Conservation (phyloP, 2,113 vertebrate genomes). For the Sebastes schlegelii region DNA sequence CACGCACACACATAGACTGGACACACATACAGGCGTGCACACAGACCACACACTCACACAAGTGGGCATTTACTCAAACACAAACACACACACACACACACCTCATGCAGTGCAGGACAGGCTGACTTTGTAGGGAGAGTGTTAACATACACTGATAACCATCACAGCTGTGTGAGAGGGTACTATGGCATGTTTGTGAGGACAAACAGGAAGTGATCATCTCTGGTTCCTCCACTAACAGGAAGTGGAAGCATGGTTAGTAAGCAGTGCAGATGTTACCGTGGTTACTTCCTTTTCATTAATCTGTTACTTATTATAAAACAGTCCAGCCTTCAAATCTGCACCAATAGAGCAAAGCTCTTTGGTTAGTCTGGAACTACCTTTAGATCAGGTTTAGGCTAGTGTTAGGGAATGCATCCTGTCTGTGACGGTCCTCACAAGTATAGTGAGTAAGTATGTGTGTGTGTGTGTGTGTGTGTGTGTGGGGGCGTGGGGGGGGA, state of each 20-base stretch:
- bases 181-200: no score
- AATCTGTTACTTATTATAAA: background rate
- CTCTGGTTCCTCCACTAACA: no score
- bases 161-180: no score
- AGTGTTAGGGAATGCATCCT: background rate
- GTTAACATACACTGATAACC: constrained; percentile 36
- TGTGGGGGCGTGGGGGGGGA: constrained; percentile 14
- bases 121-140: constrained; percentile 50
- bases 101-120: constrained; percentile 18
- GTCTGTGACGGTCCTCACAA: background rate
- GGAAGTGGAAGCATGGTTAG: no score
- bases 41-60: constrained; percentile 18
- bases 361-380: background rate
- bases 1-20: constrained; percentile 20
- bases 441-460: background rate
- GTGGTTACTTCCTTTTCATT: no score
- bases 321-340: background rate
- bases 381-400: background rate
- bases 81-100: constrained; percentile 27
- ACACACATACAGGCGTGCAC: constrained; percentile 27
- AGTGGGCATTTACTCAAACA: constrained; percentile 23
- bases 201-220: no score
- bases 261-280: no score
- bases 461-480: constrained; percentile 1
- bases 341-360: background rate